Base-by-base conservation (phyloP, 2,113 vertebrate genomes). In the Cariama cristata region DNA sequence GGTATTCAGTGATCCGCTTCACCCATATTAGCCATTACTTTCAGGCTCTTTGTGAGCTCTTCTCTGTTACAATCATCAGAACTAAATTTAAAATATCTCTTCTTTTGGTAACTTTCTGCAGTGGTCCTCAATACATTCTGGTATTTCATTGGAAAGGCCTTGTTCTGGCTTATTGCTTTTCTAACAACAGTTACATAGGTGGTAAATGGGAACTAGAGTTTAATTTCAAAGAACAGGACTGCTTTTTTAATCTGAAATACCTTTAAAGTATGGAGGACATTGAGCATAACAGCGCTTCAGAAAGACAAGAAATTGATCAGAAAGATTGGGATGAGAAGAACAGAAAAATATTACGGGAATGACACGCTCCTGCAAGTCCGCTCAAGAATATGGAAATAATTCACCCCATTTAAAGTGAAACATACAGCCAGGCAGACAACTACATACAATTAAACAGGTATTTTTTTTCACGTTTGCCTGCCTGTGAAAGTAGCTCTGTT, bases 321-420 rank as follows among this genome's bases (percentile, higher is more conserved):
- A 77, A 93, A 67, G 79, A 53, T 71, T 68, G 67, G 26, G 58
- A 45, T 82, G 68, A 88, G 73, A 79, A 62, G 62, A 79, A 73
- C 27, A 62, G 90, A 58, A 82, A 84, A 90, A 72, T 79, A 30
- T 12, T 82, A 26, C 45, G 24, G 63, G 71, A 79, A 64, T 91
- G 63, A 79, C 47, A 92, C 1, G n/a, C 68, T 96, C 86, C 71
- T 89, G 59, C 80, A 67, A 86, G 52, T 77, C 69, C 15, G 44
- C 93, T 97, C 23, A 93, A 88, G 90, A 93, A 84, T 86, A 60
- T 32, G 87, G 84, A 84, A 93, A 67, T 91, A 81, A 93, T 91
- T 88, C 94, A 94, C 90, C 81, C 79, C 50, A 76, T 94, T 75
- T 59, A 42, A 79, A 96, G 60, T 64, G 90, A 97, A 95, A 95